Conservation (phyloP, 2,797 vertebrate genomes). For the Pagetopsis macropterus region DNA sequence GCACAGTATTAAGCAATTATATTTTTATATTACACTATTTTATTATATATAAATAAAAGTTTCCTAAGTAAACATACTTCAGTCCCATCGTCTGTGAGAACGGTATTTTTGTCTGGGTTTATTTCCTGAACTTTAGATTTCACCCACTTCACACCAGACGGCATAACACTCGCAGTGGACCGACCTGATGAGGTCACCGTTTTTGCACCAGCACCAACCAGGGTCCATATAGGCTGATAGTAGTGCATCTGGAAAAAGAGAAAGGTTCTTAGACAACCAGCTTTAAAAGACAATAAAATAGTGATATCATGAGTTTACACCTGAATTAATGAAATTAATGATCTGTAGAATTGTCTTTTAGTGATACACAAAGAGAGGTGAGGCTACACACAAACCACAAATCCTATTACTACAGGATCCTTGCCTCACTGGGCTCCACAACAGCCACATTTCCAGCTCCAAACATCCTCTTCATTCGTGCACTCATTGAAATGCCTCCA, state of each 20-base stretch:
- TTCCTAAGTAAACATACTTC: conserved; percentile 80
- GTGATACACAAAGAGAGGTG: background rate
- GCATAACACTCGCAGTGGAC: conserved; percentile 87
- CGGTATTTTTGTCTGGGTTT: conserved; percentile 89
- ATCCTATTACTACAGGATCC: background rate
- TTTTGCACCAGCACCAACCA: conserved; percentile 96
- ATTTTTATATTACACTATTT: background rate
- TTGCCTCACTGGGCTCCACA: conserved; percentile 93
- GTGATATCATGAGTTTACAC: background rate
- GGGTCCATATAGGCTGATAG: conserved; percentile 97
- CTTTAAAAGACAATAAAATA: background rate
- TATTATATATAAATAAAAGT: too few relatives aligned
- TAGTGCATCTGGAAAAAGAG: conserved; percentile 89
- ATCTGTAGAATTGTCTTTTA: background rate
- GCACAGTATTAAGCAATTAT: background rate
- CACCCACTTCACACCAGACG: conserved; percentile 92
- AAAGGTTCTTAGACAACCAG: background rate
- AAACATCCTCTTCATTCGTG: conserved; percentile 92
- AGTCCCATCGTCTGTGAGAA: conserved; percentile 84
- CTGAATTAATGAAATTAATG: background rate
- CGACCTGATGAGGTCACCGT: conserved; percentile 83
- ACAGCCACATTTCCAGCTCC: conserved; percentile 92
- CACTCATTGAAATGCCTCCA: conserved; percentile 92
- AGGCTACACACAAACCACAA: too few relatives aligned
- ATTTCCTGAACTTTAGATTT: conserved; percentile 88